Conservation (phyloP, 2,888 invertebrate species). For the Epinotia ramella region DNA sequence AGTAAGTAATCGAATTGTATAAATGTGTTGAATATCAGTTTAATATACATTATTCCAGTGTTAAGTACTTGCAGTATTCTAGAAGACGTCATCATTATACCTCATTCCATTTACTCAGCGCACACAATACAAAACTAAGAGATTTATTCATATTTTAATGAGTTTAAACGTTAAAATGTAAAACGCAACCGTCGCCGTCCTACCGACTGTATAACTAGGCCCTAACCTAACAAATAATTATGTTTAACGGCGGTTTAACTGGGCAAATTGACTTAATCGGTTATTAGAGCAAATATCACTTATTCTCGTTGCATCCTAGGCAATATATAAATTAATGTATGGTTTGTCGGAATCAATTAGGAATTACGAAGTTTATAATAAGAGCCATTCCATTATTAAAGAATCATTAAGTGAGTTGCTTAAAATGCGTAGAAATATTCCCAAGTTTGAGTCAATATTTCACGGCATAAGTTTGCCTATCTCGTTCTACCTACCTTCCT, state of each 20-base stretch:
- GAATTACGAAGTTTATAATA: background rate
- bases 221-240: constrained; percentile 12
- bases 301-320: constrained; percentile 1
- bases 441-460: no score
- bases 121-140: background rate
- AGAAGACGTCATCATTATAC: background rate
- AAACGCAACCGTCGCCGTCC: background rate
- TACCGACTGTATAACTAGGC: background rate
- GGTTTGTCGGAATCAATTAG: constrained; percentile 1
- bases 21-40: no score
- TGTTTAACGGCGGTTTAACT: constrained; percentile 15
- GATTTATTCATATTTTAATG: background rate
- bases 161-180: background rate
- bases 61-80: background rate
- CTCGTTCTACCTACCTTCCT: no score
- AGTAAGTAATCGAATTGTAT: no score
- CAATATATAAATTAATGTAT: constrained; percentile 1
- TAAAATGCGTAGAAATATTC: no score
- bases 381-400: background rate
- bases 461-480: no score
- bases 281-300: constrained; percentile 31
- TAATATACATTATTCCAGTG: background rate
- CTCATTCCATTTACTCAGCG: background rate
- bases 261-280: constrained; percentile 28
- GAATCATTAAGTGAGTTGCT: background rate